These are phyloP conservation scores for Tauraco hartlaubi DNA, from an alignment of 2,797 vertebrate species.

Conservation along the genomic window DNA sequence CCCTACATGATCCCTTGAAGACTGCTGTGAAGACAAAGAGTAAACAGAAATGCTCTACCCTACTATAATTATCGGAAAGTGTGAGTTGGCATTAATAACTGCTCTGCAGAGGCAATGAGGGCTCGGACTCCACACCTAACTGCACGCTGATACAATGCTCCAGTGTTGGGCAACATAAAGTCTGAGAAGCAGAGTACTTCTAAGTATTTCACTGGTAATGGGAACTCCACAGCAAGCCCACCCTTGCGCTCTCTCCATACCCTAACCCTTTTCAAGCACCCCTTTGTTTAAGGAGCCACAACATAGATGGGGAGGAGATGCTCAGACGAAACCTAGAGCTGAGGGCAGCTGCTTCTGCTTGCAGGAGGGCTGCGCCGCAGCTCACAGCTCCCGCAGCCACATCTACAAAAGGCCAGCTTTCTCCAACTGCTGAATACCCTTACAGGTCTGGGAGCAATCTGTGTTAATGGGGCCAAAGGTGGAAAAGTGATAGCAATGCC, in stretches of 20 bases:
- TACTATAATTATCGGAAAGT: not conserved
- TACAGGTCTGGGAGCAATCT: not conserved
- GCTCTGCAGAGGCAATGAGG: not conserved
- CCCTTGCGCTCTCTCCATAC: not conserved
- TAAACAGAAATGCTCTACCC: not conserved
- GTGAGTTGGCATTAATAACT: not conserved
- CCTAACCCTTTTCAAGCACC: not conserved
- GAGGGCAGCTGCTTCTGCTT: not conserved
- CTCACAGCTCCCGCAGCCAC: not conserved
- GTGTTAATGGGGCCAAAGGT: constrained; percentile 11
- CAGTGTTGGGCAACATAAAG: not conserved
- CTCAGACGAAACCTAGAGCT: fast-evolving
- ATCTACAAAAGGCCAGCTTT: not conserved
- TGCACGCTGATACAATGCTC: not conserved
- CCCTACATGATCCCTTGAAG: not conserved
- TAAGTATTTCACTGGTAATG: not conserved
- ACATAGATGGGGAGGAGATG: not conserved
- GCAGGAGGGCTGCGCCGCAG: fast-evolving
- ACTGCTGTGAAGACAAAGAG: not conserved
- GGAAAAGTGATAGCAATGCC: not conserved
- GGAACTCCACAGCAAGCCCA: not conserved
- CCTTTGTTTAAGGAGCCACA: not conserved
- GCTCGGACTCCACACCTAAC: not conserved
- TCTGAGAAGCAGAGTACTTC: not conserved
- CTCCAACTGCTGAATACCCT: not conserved